These are phyloP conservation scores for Saguinus midas DNA, from an alignment of 2,113 vertebrate species.

Conservation along the genomic window DNA sequence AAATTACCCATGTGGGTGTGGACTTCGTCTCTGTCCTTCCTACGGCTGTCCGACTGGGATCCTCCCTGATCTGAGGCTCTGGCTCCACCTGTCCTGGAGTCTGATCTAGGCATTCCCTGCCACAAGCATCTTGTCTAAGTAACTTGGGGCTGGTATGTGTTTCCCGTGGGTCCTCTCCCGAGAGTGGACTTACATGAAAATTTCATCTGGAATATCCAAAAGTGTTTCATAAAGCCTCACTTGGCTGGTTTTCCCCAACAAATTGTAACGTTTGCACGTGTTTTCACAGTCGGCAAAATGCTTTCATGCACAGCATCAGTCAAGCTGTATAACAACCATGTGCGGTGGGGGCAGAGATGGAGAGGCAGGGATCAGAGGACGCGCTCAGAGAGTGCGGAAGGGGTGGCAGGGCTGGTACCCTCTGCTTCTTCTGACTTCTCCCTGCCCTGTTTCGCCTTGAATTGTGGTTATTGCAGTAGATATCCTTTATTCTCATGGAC, in stretches of 20 bases:
- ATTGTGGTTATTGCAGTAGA: not conserved
- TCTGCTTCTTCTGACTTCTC: accelerated
- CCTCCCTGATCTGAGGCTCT: not conserved
- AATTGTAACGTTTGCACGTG: not conserved
- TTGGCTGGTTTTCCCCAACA: not conserved
- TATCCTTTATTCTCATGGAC: not conserved
- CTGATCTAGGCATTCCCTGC: not conserved
- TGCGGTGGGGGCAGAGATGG: not conserved
- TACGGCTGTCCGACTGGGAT: not conserved
- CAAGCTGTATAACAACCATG: not conserved
- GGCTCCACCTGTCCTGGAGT: not conserved
- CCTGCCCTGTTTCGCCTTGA: not conserved
- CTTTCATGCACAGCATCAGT: not conserved
- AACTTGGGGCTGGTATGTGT: not conserved
- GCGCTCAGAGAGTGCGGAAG: not conserved
- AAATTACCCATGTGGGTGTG: not conserved
- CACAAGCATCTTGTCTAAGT: not conserved
- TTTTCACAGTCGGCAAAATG: not conserved
- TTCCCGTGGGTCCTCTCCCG: not conserved
- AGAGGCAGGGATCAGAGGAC: not conserved
- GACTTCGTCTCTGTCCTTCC: not conserved
- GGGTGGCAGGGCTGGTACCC: not conserved
- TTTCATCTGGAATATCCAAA: not conserved
- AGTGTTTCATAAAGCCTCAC: not conserved
- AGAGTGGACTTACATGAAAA: not conserved